Base-by-base conservation (phyloP, 2,113 vertebrate species). In the Aptenodytes patagonicus region DNA sequence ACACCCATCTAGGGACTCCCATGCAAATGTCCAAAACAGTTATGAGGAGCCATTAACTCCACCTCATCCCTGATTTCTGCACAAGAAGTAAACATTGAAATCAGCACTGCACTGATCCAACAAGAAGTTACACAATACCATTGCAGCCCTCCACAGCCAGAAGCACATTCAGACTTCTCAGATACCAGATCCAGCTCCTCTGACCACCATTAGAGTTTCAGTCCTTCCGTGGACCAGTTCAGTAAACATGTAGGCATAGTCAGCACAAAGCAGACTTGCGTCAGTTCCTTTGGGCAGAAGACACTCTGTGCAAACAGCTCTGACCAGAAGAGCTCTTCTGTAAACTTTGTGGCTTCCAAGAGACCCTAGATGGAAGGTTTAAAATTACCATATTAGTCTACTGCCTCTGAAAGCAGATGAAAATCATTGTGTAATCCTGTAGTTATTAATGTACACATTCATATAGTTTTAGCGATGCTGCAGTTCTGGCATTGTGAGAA, bases 171-270 rank as follows among this genome's bases (percentile, higher is more conserved):
- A 6, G 55, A 60, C 47, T 76, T 55, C 69, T 29, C 38, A 51
- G 34, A n/a, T 4, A 29, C 11, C 68, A 72, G 54, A 31, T 20
- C 24, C 69, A 62, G 69, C 51, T 75, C 32, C 31, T 85, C 42
- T 13, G 36, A 55, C 13, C 49, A 57, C 62, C 9, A 1, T 31
- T 3, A 8, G 15, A 31, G 28, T 13, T 32, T 49, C 49, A 21
- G 19, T 44, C 44, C 46, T 58, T 26, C 77, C 10, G 1, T 1
- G 18, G 60, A 34, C 68, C 1, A 1, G 38, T 21, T 29, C 62
- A 52, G 49, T 31, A 21, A 36, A 66, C 24, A 24, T 1, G 0
- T 1, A 32, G 9, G 24, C n/a, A 31, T 0, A 6, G 49, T 11
- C 46, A 38, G 66, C 49, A n/a, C 32, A 9, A 38, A 22, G 54